Evolutionary conservation across 2,113 vertebrate genomes (phyloP).

Genomic region (Brachypteracias leptosomus): DNA sequence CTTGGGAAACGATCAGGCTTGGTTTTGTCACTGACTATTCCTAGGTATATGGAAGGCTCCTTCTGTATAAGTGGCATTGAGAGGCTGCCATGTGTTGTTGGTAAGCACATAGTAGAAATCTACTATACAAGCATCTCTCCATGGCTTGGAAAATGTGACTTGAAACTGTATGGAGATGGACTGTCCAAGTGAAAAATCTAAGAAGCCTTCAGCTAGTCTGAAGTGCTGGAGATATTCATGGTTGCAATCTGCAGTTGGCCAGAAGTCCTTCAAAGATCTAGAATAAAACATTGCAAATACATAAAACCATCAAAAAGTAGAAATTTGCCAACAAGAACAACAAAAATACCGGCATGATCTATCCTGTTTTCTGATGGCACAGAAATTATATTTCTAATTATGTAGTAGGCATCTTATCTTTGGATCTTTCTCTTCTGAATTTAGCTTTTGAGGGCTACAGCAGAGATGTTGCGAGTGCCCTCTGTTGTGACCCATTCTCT

Average conservation of each 20-base stretch:
- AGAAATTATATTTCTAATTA: neutral
- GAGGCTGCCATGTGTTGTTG: neutral
- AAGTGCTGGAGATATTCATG: neutral
- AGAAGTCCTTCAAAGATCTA: neutral
- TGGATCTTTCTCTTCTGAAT: neutral
- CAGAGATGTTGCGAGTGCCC: neutral
- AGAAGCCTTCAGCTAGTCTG: neutral
- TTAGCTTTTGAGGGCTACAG: neutral
- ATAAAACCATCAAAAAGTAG: neutral
- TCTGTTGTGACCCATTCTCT: conserved; percentile 10
- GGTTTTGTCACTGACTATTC: neutral
- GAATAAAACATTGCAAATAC: neutral
- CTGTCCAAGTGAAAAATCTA: neutral
- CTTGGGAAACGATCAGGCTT: neutral
- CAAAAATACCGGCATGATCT: neutral
- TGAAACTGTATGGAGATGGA: neutral
- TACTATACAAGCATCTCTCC: neutral
- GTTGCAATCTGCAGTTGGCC: neutral
- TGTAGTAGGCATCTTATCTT: neutral
- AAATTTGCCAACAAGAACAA: neutral
- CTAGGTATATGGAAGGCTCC: neutral
- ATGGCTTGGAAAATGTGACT: neutral
- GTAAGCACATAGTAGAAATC: neutral
- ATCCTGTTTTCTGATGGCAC: neutral
- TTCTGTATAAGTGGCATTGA: neutral